Conservation (phyloP, 2,797 vertebrate species). For the Meriones psammophilus region DNA sequence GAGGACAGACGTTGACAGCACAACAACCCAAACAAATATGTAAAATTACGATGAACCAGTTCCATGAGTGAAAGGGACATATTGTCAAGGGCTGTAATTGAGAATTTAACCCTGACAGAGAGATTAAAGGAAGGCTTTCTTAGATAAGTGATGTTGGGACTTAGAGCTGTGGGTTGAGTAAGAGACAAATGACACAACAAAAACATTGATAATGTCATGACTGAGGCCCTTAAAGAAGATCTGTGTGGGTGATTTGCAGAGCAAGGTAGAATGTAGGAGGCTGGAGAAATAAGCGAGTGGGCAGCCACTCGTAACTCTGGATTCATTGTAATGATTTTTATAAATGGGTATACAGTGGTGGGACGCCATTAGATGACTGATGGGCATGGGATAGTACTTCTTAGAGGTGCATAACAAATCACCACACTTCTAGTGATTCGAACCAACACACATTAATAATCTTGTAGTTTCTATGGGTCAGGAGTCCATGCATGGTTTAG, state of each 20-base stretch:
- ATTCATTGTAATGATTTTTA: neutral
- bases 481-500: neutral
- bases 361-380: neutral
- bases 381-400: neutral
- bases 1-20: neutral
- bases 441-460: constrained; percentile 1
- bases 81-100: neutral
- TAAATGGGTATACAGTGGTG: neutral
- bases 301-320: neutral
- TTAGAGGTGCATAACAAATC: neutral
- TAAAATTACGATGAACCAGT: neutral
- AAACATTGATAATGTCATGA: neutral
- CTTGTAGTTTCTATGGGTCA: neutral
- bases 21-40: neutral
- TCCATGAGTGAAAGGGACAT: neutral
- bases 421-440: neutral
- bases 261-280: neutral
- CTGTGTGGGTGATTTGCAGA: neutral
- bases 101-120: neutral
- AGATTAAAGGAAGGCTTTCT: constrained; percentile 5
- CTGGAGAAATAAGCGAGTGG: neutral
- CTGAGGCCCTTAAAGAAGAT: neutral
- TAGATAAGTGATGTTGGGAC: neutral
- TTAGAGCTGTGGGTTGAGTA: neutral
- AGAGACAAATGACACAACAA: neutral